Conservation (phyloP, 2,888 invertebrate genomes). For the Machimus atricapillus region DNA sequence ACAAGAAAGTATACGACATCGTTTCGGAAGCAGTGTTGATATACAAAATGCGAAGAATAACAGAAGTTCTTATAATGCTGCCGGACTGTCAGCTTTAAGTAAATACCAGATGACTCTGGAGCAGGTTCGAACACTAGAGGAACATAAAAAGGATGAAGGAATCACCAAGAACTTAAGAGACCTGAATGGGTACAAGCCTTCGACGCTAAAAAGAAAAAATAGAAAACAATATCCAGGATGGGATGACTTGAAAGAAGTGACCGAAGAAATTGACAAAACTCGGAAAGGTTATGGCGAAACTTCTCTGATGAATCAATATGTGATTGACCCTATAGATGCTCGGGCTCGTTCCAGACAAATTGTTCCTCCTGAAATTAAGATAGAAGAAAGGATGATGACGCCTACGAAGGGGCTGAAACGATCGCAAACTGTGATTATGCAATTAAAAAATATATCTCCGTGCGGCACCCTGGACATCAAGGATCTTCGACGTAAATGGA, state of each 20-base stretch:
- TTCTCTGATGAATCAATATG: slow-evolving; percentile 53
- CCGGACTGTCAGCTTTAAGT: slow-evolving; percentile 62
- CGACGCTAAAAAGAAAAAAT: slow-evolving; percentile 67
- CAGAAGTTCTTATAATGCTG: slow-evolving; percentile 49
- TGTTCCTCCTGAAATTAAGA: slow-evolving; percentile 49
- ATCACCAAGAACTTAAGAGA: slow-evolving; percentile 68
- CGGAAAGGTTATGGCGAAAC: slow-evolving; percentile 6
- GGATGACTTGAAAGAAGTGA: slow-evolving; percentile 61
- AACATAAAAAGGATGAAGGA: slow-evolving; percentile 58
- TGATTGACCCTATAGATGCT: slow-evolving; percentile 55
- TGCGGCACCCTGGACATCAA: slow-evolving; percentile 52
- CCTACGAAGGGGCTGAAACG: slow-evolving; percentile 55
- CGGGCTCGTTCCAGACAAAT: slow-evolving; percentile 55
- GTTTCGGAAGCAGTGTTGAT: slow-evolving; percentile 32
- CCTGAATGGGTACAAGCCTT: slow-evolving; percentile 70
- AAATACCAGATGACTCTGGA: slow-evolving; percentile 69
- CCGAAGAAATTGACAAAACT: slow-evolving; percentile 47
- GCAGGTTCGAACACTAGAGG: slow-evolving; percentile 65
- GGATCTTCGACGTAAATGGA: slow-evolving; percentile 51
- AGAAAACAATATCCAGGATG: slow-evolving; percentile 68
- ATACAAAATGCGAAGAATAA: neutral
- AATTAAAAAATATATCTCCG: slow-evolving; percentile 48
- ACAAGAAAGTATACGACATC: slow-evolving; percentile 55
- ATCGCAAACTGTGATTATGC: slow-evolving; percentile 59
- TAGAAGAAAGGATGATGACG: slow-evolving; percentile 44